phyloP scores from a whole-genome alignment of 2,888 invertebrate species.

The Gymnoscelis rufifasciata region DNA sequence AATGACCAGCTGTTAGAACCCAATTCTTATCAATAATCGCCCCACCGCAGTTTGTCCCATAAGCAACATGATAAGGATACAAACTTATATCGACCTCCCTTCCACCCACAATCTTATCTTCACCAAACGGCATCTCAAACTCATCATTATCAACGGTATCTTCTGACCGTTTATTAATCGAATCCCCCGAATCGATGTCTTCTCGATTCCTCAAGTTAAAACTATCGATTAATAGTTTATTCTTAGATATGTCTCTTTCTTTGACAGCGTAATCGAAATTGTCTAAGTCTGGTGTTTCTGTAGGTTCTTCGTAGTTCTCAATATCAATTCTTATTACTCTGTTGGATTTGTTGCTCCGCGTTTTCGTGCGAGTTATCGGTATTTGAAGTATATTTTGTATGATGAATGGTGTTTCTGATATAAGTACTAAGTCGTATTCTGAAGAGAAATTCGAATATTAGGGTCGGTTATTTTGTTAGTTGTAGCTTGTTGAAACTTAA shows the following conservation, averaged over 20 bases:
- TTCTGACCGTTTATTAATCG: neutral
- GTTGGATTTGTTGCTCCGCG: conserved; percentile 18
- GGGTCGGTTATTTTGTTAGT: neutral
- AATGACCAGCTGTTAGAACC: conserved; percentile 70
- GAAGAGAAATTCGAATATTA: neutral
- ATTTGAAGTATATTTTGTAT: conserved; percentile 41
- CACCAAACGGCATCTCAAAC: conserved; percentile 36
- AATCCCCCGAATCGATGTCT: too few species aligned
- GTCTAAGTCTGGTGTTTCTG: conserved; percentile 52
- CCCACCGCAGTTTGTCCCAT: conserved; percentile 68
- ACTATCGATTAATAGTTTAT: too few species aligned
- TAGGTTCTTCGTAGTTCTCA: conserved; percentile 53
- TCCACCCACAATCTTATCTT: conserved; percentile 68
- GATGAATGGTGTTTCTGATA: conserved; percentile 8
- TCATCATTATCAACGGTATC: conserved; percentile 25
- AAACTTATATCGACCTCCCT: conserved; percentile 59
- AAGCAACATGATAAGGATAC: conserved; percentile 68
- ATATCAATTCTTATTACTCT: conserved; percentile 45
- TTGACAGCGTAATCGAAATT: conserved; percentile 48
- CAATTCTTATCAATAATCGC: conserved; percentile 63
- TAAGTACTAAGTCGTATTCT: conserved; percentile 22
- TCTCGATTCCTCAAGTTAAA: too few species aligned
- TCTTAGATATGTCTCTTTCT: conserved; percentile 22
- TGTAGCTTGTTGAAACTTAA: too few species aligned
- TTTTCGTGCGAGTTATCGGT: conserved; percentile 2